A percentile compares a stretch with the other conserved stretches of the same genome.
These are phyloP conservation scores for Aurelia coerulea DNA, from an alignment of 30 jellyfish, hydroid and myxozoan species.

Conservation along the genomic window DNA sequence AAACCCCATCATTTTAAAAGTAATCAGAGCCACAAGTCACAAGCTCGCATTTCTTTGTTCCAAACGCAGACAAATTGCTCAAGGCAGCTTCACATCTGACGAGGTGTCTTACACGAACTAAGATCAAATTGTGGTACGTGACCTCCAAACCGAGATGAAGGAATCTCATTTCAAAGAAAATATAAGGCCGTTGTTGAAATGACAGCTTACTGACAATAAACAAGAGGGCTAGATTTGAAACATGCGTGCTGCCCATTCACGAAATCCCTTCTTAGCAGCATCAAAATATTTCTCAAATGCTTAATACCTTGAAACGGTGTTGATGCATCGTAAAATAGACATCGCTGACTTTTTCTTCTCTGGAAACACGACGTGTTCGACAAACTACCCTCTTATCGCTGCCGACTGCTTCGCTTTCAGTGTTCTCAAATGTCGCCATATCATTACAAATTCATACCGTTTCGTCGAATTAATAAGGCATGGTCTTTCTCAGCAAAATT, in stretches of 20 bases:
- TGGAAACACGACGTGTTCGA: slow-evolving; percentile 55
- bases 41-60: too few species aligned
- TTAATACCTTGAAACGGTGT: slow-evolving; percentile 34
- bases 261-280: neutral
- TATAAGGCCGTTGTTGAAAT: neutral
- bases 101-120: too few species aligned
- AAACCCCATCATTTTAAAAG: too few species aligned
- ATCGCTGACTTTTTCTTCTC: slow-evolving; percentile 64
- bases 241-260: neutral
- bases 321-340: slow-evolving; percentile 46
- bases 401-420: slow-evolving; percentile 9
- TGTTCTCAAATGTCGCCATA: neutral
- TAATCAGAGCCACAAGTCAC: too few species aligned
- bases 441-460: too few species aligned
- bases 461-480: too few species aligned
- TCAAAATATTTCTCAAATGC: neutral
- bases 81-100: too few species aligned
- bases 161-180: slow-evolving; percentile 6
- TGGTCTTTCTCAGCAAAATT: too few species aligned
- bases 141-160: neutral
- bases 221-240: neutral
- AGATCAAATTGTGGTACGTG: too few species aligned
- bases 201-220: neutral
- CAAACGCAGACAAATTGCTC: too few species aligned
- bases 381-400: slow-evolving; percentile 32